Percentiles rank a stretch among this genome's conserved stretches.
Conservation (phyloP, 2,888 invertebrate genomes). For the Troides helena region DNA sequence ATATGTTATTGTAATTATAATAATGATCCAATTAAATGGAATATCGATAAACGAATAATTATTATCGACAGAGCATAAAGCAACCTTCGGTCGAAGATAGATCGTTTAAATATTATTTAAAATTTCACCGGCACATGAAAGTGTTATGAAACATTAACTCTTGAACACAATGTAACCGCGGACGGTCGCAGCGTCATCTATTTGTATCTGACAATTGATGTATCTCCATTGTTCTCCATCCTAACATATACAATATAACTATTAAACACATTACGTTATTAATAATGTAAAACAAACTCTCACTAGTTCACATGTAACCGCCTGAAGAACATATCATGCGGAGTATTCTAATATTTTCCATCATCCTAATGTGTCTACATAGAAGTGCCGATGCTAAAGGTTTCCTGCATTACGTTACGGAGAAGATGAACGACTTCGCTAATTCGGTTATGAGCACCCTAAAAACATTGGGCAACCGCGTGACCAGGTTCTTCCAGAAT, state of each 20-base stretch:
- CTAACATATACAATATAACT: conserved; percentile 25
- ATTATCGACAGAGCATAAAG: no score
- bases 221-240: conserved; percentile 32
- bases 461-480: conserved; percentile 36
- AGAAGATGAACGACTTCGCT: conserved; percentile 41
- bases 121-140: conserved; percentile 7
- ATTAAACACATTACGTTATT: conserved; percentile 25
- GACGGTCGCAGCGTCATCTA: conserved; percentile 12
- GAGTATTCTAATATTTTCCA: conserved; percentile 28
- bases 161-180: conserved; percentile 18
- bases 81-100: no score
- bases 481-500: conserved; percentile 22
- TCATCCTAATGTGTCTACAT: conserved; percentile 30
- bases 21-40: no score
- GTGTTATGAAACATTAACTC: conserved; percentile 27
- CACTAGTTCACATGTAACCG: conserved; percentile 29
- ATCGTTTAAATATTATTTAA: conserved; percentile 28
- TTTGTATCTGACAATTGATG: conserved; percentile 22
- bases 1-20: no score
- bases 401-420: conserved; percentile 38
- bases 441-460: conserved; percentile 35
- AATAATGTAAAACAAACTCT: conserved; percentile 27
- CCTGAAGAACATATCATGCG: conserved; percentile 30
- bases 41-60: no score
- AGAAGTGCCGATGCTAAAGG: conserved; percentile 38